Percentiles rank a stretch among this genome's conserved stretches.
Conservation (phyloP, 2,888 invertebrate species). For the Chironomus tentans region DNA sequence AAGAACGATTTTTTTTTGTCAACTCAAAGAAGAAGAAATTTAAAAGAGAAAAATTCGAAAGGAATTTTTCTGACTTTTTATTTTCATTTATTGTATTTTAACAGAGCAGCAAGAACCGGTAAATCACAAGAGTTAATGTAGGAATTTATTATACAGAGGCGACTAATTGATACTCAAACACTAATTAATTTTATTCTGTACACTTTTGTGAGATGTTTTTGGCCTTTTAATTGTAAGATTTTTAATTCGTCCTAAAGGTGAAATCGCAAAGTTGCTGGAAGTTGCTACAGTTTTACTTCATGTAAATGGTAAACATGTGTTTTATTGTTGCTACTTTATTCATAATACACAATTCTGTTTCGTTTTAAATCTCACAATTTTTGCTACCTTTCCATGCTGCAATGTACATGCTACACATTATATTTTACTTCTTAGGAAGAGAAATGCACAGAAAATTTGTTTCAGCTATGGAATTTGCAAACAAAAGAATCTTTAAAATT, state of each 20-base stretch:
- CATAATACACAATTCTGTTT: neutral
- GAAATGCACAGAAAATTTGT: neutral
- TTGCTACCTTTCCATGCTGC: too few species aligned
- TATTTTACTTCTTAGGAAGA: neutral
- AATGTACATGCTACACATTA: neutral
- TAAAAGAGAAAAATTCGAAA: neutral
- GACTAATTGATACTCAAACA: slow-evolving; percentile 1
- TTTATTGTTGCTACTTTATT: slow-evolving; percentile 3
- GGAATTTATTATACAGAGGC: neutral
- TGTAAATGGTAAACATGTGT: slow-evolving; percentile 11
- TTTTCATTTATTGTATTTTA: neutral
- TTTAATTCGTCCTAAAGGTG: neutral
- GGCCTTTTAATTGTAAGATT: neutral
- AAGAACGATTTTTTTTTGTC: neutral
- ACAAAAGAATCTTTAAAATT: slow-evolving; percentile 5
- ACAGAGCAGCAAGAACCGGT: neutral
- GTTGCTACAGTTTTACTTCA: neutral
- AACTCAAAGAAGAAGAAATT: too few species aligned
- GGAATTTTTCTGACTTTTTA: neutral
- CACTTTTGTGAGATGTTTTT: neutral
- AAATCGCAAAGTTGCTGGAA: neutral
- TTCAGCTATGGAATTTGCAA: slow-evolving; percentile 15
- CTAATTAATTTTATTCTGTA: slow-evolving; percentile 10
- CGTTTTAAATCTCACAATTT: too few species aligned
- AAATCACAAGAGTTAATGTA: neutral